Conservation (phyloP, 1,140 invertebrate species). For the Helicoverpa armigera region DNA sequence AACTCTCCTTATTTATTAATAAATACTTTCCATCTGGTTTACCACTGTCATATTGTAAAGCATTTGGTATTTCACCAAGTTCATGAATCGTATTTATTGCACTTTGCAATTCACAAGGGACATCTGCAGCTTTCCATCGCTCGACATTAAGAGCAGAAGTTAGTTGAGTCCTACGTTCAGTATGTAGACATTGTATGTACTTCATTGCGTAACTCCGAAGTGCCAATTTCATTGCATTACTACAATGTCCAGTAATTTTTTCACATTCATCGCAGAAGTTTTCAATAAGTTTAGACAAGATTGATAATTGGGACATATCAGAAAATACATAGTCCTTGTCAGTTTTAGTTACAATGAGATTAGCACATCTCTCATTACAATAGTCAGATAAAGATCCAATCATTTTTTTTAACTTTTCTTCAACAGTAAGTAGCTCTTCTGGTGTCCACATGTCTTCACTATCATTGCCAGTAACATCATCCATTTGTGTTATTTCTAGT, state of each 20-base stretch:
- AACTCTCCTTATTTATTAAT: constrained; percentile 93
- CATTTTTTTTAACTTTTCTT: constrained; percentile 91
- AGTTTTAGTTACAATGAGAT: constrained; percentile 92
- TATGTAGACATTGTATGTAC: constrained; percentile 97
- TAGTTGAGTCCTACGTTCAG: constrained; percentile 94
- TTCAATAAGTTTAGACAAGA: constrained; percentile 93
- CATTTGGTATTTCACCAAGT: constrained; percentile 84
- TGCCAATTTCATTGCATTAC: constrained; percentile 93
- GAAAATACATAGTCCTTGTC: constrained; percentile 89
- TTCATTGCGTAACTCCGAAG: constrained; percentile 96
- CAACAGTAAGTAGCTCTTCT: constrained; percentile 90
- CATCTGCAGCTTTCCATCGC: constrained; percentile 97
- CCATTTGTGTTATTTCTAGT: constrained; percentile 84
- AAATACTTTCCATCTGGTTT: constrained; percentile 87
- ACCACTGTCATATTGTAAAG: constrained; percentile 70
- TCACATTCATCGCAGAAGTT: constrained; percentile 92
- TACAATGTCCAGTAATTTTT: constrained; percentile 92
- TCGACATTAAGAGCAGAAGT: constrained; percentile 95
- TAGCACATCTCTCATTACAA: constrained; percentile 96
- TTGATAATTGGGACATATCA: constrained; percentile 92
- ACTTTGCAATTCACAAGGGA: constrained; percentile 94
- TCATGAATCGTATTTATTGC: constrained; percentile 92
- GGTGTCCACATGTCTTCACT: constrained; percentile 90
- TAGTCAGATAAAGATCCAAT: constrained; percentile 94
- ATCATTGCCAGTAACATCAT: constrained; percentile 86